These are phyloP conservation scores for Phyllopteryx taeniolatus DNA, from an alignment of 2,113 vertebrate genomes.

Conservation along the genomic window DNA sequence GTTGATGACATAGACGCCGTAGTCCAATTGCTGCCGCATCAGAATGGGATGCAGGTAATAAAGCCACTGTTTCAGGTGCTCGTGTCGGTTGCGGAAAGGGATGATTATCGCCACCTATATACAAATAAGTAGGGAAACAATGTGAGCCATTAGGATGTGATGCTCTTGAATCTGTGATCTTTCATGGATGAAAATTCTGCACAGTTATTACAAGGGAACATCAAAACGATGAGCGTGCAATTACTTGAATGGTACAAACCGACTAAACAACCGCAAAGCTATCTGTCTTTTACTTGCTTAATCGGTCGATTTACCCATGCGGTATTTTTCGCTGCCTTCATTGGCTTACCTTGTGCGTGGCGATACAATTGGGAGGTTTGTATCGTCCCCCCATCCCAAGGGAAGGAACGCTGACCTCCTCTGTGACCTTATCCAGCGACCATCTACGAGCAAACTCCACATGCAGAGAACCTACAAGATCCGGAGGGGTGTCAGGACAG, in stretches of 20 bases:
- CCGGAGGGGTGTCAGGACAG: constrained; percentile 44
- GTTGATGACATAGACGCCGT: constrained; percentile 88
- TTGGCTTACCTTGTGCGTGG: constrained; percentile 77
- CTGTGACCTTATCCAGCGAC: constrained; percentile 54
- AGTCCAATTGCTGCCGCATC: constrained; percentile 87
- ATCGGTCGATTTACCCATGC: no score
- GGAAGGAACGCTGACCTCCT: constrained; percentile 53
- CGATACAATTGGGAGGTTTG: constrained; percentile 77
- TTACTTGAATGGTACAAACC: no score
- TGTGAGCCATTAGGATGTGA: no score
- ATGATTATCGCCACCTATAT: constrained; percentile 86
- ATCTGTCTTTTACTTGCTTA: no score
- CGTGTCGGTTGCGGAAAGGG: constrained; percentile 87
- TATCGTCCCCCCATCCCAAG: constrained; percentile 76
- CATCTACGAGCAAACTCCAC: constrained; percentile 78
- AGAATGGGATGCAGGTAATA: constrained; percentile 89
- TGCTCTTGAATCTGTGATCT: not conserved
- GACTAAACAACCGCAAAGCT: no score
- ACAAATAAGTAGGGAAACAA: constrained; percentile 6
- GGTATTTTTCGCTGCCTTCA: no score
- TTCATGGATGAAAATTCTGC: not conserved
- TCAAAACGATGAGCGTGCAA: no score
- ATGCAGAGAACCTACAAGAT: constrained; percentile 74
- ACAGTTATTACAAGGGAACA: no score
- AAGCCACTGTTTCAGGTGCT: constrained; percentile 90